Percentiles rank a stretch among this genome's conserved stretches.
phyloP scores from a whole-genome alignment of 1,140 invertebrate genomes.

The Heliconius himera region DNA sequence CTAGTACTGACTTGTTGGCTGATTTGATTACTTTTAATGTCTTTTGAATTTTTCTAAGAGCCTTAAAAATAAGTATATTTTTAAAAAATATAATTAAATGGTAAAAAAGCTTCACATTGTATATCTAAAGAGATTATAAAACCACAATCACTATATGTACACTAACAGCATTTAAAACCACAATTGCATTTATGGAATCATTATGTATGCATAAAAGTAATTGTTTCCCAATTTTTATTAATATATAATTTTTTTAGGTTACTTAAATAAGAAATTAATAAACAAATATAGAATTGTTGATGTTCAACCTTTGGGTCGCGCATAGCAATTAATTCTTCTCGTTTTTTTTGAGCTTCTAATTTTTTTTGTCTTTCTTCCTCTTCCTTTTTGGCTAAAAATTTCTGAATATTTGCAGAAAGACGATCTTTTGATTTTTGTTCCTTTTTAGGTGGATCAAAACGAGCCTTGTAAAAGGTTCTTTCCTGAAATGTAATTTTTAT shows the following conservation, averaged over 20 bases:
- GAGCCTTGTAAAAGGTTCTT: conserved; percentile 86
- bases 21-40: conserved; percentile 90
- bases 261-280: not conserved
- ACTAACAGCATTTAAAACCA: not conserved
- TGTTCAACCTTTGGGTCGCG: conserved; percentile 85
- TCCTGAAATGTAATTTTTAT: conserved; percentile 52
- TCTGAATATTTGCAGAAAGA: conserved; percentile 89
- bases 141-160: not conserved
- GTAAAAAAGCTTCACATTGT: not conserved
- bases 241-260: not conserved
- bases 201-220: not conserved
- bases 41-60: conserved; percentile 84
- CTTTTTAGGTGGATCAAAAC: conserved; percentile 92
- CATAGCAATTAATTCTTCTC: conserved; percentile 86
- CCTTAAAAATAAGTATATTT: conserved; percentile 33
- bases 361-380: conserved; percentile 87
- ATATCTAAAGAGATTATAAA: not conserved
- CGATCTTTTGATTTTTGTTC: conserved; percentile 85
- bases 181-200: not conserved
- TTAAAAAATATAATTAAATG: not conserved
- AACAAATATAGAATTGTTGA: not conserved
- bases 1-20: conserved; percentile 92
- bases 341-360: conserved; percentile 85
- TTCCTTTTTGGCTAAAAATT: conserved; percentile 91
- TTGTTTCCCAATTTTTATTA: not conserved